Conservation (phyloP, 2,113 vertebrate species). For the Larimichthys polyactis region DNA sequence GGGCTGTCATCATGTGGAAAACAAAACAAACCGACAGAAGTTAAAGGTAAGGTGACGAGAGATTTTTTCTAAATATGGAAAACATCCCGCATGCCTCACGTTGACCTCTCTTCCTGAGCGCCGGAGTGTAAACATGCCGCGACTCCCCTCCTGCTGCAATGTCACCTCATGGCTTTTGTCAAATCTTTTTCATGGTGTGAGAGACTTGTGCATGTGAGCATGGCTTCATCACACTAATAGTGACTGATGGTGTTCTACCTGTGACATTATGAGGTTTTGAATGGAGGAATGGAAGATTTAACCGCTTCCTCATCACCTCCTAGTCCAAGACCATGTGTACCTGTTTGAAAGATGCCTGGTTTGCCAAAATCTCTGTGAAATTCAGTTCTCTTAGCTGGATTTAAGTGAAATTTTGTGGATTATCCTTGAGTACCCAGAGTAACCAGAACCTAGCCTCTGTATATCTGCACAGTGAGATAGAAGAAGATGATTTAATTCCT, state of each 20-base stretch:
- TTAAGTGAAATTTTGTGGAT: too few species aligned
- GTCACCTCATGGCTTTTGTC: background rate
- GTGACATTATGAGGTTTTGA: too few species aligned
- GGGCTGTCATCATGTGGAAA: background rate
- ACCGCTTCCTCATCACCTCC: too few species aligned
- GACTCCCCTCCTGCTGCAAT: background rate
- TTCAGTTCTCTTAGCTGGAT: too few species aligned
- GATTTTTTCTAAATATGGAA: slow-evolving; percentile 52
- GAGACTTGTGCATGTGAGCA: background rate
- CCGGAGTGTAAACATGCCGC: background rate
- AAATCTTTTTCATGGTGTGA: background rate
- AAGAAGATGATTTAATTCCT: background rate
- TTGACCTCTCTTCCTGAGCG: background rate
- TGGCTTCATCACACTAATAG: too few species aligned
- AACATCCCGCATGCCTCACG: background rate
- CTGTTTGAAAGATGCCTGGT: background rate
- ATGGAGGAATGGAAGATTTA: too few species aligned
- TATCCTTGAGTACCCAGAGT: too few species aligned
- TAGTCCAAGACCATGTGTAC: background rate
- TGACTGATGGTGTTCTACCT: too few species aligned
- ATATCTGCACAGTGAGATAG: too few species aligned
- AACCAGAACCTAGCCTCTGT: too few species aligned
- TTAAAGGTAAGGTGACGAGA: background rate
- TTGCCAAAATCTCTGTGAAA: background rate
- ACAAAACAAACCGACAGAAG: background rate